These are phyloP conservation scores for Catalaphyllia jardinei DNA, from an alignment of 64 coral and sea anemone genomes.

Conservation along the genomic window DNA sequence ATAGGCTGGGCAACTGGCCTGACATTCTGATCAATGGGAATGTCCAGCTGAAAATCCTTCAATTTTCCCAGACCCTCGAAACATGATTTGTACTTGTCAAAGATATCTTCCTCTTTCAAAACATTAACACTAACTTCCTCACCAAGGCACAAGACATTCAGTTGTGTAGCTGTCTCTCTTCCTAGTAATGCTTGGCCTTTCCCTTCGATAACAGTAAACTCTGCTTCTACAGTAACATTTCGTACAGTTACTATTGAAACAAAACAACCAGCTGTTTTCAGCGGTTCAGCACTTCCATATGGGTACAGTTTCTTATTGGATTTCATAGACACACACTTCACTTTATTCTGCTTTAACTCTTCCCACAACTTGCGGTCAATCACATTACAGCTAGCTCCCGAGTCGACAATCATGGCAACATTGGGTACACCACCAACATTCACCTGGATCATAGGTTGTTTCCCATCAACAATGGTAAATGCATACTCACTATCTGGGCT, in stretches of 20 bases:
- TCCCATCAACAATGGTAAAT: too few species aligned
- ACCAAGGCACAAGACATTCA: neutral
- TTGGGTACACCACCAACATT: constrained; percentile 51
- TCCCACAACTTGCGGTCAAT: constrained; percentile 51
- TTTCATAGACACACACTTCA: constrained; percentile 46
- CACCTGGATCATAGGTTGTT: neutral
- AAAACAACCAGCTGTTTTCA: constrained; percentile 44
- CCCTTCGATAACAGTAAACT: constrained; percentile 32
- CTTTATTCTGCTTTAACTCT: constrained; percentile 36
- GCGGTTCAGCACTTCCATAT: constrained; percentile 21
- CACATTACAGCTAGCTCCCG: constrained; percentile 56
- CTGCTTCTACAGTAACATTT: constrained; percentile 35
- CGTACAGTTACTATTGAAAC: neutral
- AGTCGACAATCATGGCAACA: constrained; percentile 44
- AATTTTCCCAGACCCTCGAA: constrained; percentile 43
- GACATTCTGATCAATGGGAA: constrained; percentile 35
- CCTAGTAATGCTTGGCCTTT: constrained; percentile 28
- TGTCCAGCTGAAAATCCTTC: constrained; percentile 12
- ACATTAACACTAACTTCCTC: too few species aligned
- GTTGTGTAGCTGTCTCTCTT: constrained; percentile 25
- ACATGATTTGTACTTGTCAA: constrained; percentile 47
- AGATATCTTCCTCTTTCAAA: constrained; percentile 19
- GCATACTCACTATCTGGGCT: too few species aligned
- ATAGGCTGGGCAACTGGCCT: constrained; percentile 30
- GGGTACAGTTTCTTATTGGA: constrained; percentile 45